Percentiles rank a stretch among this genome's conserved stretches.
phyloP scores from a whole-genome alignment of 1,140 invertebrate genomes.

The Drosophila ohnishii region DNA sequence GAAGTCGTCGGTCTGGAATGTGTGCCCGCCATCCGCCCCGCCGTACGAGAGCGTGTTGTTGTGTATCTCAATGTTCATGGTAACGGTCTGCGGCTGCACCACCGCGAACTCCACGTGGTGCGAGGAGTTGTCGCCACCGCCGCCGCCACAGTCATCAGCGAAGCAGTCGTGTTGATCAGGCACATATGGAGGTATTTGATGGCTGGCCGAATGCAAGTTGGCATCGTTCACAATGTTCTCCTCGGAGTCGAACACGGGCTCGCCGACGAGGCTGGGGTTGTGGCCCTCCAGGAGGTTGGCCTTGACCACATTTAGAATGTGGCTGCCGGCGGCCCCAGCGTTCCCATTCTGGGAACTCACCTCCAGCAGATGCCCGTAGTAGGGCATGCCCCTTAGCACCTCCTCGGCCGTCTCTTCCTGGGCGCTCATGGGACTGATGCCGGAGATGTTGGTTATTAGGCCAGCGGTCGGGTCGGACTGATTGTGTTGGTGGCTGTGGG shows the following conservation, averaged over 20 bases:
- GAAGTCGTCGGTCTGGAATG: conserved; percentile 72
- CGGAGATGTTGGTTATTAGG: conserved; percentile 48
- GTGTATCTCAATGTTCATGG: conserved; percentile 80
- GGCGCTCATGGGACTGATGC: conserved; percentile 37
- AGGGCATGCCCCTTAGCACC: conserved; percentile 36
- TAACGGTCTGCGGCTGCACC: conserved; percentile 67
- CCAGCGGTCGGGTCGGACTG: conserved; percentile 29
- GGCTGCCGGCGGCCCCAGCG: conserved; percentile 6
- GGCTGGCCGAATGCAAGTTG: conserved; percentile 81
- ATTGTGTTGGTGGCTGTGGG: conserved; percentile 41
- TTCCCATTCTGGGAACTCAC: conserved; percentile 27
- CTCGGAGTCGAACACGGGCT: conserved; percentile 66
- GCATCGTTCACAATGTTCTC: conserved; percentile 79
- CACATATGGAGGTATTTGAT: conserved; percentile 62
- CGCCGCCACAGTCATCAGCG: conserved; percentile 55
- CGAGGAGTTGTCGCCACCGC: conserved; percentile 50
- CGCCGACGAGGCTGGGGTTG: conserved; percentile 27
- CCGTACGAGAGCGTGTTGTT: conserved; percentile 61
- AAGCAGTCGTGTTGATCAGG: conserved; percentile 63
- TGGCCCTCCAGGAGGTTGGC: conserved; percentile 37
- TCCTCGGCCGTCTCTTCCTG: conserved; percentile 47
- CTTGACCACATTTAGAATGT: conserved; percentile 43
- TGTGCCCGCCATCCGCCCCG: conserved; percentile 56
- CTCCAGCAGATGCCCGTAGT: conserved; percentile 36
- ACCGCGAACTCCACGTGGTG: conserved; percentile 49